Conservation (phyloP, 2,888 invertebrate species). For the Barypeithes pellucidus region DNA sequence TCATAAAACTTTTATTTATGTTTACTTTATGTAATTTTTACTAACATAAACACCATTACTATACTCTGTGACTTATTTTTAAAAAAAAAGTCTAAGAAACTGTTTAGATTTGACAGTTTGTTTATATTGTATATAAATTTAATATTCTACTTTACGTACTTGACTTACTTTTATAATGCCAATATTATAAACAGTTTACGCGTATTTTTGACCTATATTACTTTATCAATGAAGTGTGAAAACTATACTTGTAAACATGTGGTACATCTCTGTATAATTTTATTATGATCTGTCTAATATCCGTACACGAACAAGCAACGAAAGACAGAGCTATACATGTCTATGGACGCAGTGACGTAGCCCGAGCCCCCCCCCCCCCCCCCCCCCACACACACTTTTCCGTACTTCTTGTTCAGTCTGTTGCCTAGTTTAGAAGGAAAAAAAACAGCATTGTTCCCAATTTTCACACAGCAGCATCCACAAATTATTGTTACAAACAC, state of each 20-base stretch:
- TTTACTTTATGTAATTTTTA: conserved; percentile 36
- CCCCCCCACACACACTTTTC: too few species aligned
- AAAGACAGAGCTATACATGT: too few species aligned
- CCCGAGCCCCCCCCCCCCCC: too few species aligned
- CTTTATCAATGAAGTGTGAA: conserved; percentile 21
- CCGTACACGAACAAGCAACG: too few species aligned
- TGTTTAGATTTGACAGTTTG: conserved; percentile 10
- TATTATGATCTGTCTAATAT: too few species aligned
- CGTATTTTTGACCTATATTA: conserved; percentile 21
- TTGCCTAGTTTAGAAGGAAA: too few species aligned
- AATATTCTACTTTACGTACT: conserved; percentile 14
- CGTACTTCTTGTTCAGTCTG: too few species aligned
- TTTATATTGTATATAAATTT: conserved; percentile 13
- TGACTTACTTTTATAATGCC: conserved; percentile 11
- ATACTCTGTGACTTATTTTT: background rate
- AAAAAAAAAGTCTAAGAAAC: background rate
- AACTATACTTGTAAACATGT: conserved; percentile 5
- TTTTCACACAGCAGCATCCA: background rate
- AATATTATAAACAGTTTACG: conserved; percentile 11
- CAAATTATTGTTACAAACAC: conserved; percentile 21
- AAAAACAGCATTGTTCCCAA: too few species aligned
- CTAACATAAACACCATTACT: conserved; percentile 16
- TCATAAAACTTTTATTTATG: conserved; percentile 41
- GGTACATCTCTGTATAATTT: background rate
- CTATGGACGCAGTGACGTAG: too few species aligned